Evolutionary conservation across 1,140 invertebrate genomes (phyloP), one percentile per base, ranked within the genome.

Genomic region (Brachionus sp.): DNA sequence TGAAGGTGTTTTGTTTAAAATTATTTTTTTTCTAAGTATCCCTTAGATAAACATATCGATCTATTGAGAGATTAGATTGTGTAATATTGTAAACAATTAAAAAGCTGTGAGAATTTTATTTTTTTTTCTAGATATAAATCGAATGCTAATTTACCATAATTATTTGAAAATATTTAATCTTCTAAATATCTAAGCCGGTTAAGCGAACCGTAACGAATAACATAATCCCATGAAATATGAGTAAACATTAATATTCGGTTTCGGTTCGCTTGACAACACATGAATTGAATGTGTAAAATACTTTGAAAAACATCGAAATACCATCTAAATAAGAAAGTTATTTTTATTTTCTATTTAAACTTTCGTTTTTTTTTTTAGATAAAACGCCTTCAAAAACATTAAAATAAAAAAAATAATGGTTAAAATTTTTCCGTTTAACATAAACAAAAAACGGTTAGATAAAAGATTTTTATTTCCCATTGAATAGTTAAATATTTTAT

Each of bases 231-330:
- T 29, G 25, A 66, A 33, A 29, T 66, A 66, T 66, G 64, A 66
- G 64, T 66, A 66, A 66, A 66, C 64, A 66, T 66, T 33, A 66
- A 66, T 33, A 35, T 66, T 66, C 64, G 25, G 64, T 66, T 66
- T 66, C 64, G 64, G 64, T 66, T 66, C 64, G 33, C 33, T 66
- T 66, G 50, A 57, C 50, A 66, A 5, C 25, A 66, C 33, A 66
- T 66, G 25, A 66, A 66, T 33, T 33, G 33, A 66, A 66, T 66
- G 64, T 66, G 64, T 66, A 33, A 66, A 66, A 66, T 33, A 66
- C 64, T 33, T 66, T 37, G 33, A 66, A 33, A 29, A 37, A 66
- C 33, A 66, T 66, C 50, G 50, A 57, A 57, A 57, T 57, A 23
- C 50, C 50, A 57, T 57, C 19, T 57, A 19, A 57, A 57, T 57